Percentiles rank a stretch among this genome's conserved stretches.
Evolutionary conservation across 2,797 vertebrate species (phyloP).

Genomic region (Pipistrellus nathusii): DNA sequence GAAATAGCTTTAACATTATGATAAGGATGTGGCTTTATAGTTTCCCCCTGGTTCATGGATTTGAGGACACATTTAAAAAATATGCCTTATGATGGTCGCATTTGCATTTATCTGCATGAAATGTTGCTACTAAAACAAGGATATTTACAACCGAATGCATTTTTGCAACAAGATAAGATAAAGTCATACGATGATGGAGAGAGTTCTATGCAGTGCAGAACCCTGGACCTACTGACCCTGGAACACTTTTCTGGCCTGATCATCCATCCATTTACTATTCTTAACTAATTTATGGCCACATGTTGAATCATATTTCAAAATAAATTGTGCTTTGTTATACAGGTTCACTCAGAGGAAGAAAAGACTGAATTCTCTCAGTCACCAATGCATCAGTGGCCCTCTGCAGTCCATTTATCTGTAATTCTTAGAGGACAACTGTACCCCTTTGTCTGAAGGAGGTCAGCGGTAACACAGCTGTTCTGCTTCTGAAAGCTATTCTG

Average conservation of each 20-base stretch:
- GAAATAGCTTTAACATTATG: conserved; percentile 69
- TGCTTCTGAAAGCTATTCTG: conserved; percentile 50
- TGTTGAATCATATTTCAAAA: conserved; percentile 63
- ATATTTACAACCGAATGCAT: conserved; percentile 78
- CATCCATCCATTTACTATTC: conserved; percentile 68
- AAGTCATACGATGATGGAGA: conserved; percentile 81
- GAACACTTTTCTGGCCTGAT: conserved; percentile 82
- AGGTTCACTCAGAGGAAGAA: conserved; percentile 26
- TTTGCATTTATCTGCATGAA: conserved; percentile 82
- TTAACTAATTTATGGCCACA: conserved; percentile 68
- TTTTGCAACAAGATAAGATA: conserved; percentile 86
- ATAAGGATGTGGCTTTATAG: conserved; percentile 71
- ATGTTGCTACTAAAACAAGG: conserved; percentile 82
- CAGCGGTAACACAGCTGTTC: conserved; percentile 61
- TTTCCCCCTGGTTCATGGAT: conserved; percentile 73
- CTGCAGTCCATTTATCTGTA: conserved; percentile 26
- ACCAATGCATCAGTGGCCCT: neutral
- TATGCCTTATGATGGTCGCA: conserved; percentile 72
- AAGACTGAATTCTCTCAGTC: conserved; percentile 46
- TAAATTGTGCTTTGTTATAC: conserved; percentile 52
- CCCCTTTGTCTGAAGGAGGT: conserved; percentile 42
- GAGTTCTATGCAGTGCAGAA: conserved; percentile 82
- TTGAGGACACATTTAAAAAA: conserved; percentile 67
- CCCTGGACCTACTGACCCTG: conserved; percentile 79
- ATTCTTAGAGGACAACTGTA: conserved; percentile 41